These are phyloP conservation scores for Tenthredo distinguenda DNA, from an alignment of 2,888 invertebrate species.

Conservation along the genomic window DNA sequence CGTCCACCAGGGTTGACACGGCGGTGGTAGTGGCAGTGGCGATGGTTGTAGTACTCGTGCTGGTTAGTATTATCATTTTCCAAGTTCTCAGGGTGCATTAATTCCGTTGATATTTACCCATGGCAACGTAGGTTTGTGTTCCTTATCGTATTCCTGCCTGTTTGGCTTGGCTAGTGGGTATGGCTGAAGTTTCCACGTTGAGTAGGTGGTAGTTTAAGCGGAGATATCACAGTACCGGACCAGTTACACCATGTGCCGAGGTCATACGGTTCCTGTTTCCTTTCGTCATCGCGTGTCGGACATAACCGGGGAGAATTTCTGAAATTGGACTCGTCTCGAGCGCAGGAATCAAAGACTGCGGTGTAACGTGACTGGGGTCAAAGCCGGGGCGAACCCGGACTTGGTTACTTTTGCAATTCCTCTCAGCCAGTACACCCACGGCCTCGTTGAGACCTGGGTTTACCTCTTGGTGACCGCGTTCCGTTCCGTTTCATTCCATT, in stretches of 20 bases:
- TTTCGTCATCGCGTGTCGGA: background rate
- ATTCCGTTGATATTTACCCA: constrained; percentile 36
- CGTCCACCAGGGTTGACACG: constrained; percentile 11
- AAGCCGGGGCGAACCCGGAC: background rate
- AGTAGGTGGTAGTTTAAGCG: background rate
- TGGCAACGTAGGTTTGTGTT: constrained; percentile 11
- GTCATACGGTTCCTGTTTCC: background rate
- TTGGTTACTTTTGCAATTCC: constrained; percentile 27
- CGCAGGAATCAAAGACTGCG: background rate
- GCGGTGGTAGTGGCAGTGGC: background rate
- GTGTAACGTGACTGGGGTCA: constrained; percentile 6
- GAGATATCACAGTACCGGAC: background rate
- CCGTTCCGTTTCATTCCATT: constrained; percentile 36
- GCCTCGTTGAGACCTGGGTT: constrained; percentile 32
- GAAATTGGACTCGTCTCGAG: background rate
- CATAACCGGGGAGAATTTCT: background rate
- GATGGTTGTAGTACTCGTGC: background rate
- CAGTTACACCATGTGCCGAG: background rate
- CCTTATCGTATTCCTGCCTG: constrained; percentile 25
- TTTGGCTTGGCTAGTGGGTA: background rate
- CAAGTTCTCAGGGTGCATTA: constrained; percentile 15
- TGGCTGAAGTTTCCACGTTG: background rate
- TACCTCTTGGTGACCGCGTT: constrained; percentile 41
- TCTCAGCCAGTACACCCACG: background rate
- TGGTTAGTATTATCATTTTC: constrained; percentile 34